Conservation (phyloP, 2,888 invertebrate genomes). For the Caenorhabditis sp. region DNA sequence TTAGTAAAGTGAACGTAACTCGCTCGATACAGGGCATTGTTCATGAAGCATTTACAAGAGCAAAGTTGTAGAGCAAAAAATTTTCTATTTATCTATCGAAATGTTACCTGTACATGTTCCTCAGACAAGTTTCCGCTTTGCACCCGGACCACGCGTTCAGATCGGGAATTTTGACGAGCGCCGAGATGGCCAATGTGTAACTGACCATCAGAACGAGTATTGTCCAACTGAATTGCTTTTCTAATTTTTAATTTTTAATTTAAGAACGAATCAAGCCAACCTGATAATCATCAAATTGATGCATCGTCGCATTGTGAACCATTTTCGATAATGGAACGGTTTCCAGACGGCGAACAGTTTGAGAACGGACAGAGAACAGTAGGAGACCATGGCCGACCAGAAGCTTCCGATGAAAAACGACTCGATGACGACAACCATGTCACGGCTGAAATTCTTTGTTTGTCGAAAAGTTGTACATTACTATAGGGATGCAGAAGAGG, state of each 20-base stretch:
- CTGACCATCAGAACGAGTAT: slow-evolving; percentile 70
- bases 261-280: slow-evolving; percentile 24
- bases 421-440: slow-evolving; percentile 72
- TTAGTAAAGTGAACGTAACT: no score
- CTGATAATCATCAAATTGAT: slow-evolving; percentile 73
- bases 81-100: no score
- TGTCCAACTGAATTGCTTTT: slow-evolving; percentile 64
- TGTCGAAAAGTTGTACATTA: no score
- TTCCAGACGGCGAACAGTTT: slow-evolving; percentile 75
- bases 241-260: no score
- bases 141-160: slow-evolving; percentile 75
- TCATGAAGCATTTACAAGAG: not conserved
- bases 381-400: slow-evolving; percentile 75
- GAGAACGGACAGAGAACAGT: slow-evolving; percentile 69
- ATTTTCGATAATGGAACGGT: slow-evolving; percentile 74
- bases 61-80: not conserved
- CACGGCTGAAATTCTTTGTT: slow-evolving; percentile 71
- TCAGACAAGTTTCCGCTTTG: slow-evolving; percentile 74
- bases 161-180: slow-evolving; percentile 72
- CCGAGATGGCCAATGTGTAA: slow-evolving; percentile 69
- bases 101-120: slow-evolving; percentile 63
- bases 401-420: slow-evolving; percentile 74
- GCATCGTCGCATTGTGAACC: slow-evolving; percentile 75
- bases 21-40: no score
- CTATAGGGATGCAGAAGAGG: no score